Conservation (phyloP, 2,113 vertebrate genomes). For the Solenodon paradoxus region DNA sequence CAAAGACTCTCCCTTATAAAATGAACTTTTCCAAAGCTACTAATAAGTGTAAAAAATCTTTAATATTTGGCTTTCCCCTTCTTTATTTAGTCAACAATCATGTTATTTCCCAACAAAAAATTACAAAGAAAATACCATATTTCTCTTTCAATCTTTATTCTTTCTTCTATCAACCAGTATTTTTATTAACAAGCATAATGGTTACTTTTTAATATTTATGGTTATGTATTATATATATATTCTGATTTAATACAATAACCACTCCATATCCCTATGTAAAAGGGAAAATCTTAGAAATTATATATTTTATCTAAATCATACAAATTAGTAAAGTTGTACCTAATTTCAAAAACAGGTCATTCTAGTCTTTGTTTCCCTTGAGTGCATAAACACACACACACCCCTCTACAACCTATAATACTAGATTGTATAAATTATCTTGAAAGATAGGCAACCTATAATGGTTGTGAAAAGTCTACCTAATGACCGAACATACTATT, state of each 20-base stretch:
- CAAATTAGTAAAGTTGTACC: conserved; percentile 30
- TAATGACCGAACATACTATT: background rate
- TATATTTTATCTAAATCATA: background rate
- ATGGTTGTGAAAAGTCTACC: background rate
- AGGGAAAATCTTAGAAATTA: background rate
- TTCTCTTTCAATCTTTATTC: background rate
- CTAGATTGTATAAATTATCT: background rate
- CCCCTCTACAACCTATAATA: background rate
- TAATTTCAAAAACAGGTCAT: conserved; percentile 19
- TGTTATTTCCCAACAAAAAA: conserved; percentile 27
- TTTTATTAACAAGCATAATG: conserved; percentile 21
- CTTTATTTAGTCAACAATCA: background rate
- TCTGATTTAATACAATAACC: conserved; percentile 11
- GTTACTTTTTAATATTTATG: background rate
- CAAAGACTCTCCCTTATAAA: conserved; percentile 13
- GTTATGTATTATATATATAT: background rate
- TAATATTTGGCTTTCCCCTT: background rate
- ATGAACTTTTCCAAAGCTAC: background rate
- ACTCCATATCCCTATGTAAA: background rate
- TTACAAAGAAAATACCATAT: background rate
- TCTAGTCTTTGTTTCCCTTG: background rate
- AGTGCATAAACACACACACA: background rate
- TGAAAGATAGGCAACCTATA: background rate
- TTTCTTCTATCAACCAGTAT: background rate
- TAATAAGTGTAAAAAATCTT: background rate